Evolutionary conservation across 2,797 vertebrate genomes (phyloP), one percentile per base, ranked within the genome.

Genomic region (Dendrocincla tyrannina): DNA sequence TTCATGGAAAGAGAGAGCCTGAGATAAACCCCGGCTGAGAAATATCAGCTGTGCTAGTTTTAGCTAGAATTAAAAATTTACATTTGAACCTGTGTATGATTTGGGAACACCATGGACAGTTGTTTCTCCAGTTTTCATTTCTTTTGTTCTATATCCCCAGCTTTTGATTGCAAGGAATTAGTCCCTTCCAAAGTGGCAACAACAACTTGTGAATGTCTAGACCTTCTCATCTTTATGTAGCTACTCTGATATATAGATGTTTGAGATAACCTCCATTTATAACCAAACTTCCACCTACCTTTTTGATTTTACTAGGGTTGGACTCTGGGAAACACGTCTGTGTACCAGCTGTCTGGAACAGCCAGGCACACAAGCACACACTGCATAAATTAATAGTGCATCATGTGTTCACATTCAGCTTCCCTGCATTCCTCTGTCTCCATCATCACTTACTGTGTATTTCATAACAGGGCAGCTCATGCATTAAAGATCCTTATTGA

Each of bases 401-500:
- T 63, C 53, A 0, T 15, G 12, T 58, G 53, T 35, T 86, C 41
- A 58, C 44, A 50, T 52, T 70, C 72, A 76, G 8, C 76, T 58
- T 62, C 68, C 52, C 28, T 79, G 55, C 47, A 30, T 50, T 72
- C 37, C 30, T 70, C 30, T 50, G 33, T 68, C 77, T 79, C 76
- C 46, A 5, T 44, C 75, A 33, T 8, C 67, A 58, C 27, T 73
- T 19, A 28, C 37, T 73, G 18, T 39, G 23, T 20, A 55, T 85
- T 84, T 87, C 86, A 28, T 72, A 79, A 63, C 9, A 53, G 59
- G 44, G 37, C 47, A 74, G 52, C 49, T 89, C 52, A 69, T 79
- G 46, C 62, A 37, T 93, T 90, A 52, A 82, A 87, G 59, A 79
- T 79, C 70, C 52, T 74, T 74, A 91, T 67, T 94, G 94, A 94